These are phyloP conservation scores for Charina bottae DNA, from an alignment of 2,113 vertebrate species.

Conservation along the genomic window DNA sequence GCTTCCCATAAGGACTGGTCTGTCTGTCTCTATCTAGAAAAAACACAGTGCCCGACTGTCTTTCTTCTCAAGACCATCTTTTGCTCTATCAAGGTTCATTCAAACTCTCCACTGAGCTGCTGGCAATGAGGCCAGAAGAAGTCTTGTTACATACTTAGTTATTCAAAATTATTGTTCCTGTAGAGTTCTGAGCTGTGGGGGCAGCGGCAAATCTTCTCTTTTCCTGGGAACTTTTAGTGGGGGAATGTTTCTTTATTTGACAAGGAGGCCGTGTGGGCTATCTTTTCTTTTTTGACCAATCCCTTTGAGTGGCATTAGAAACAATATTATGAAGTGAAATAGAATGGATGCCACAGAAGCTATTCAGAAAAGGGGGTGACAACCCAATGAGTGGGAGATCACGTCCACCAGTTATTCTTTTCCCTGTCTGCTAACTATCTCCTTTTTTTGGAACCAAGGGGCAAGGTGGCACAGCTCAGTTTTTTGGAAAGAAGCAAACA, in stretches of 20 bases:
- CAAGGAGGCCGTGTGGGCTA: neutral
- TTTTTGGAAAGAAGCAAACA: neutral
- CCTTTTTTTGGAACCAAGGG: slow-evolving; percentile 13
- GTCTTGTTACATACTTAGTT: neutral
- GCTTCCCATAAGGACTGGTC: neutral
- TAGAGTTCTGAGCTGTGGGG: neutral
- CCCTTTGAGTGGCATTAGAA: neutral
- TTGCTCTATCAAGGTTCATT: neutral
- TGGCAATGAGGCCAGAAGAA: neutral
- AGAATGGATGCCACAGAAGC: neutral
- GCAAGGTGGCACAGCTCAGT: neutral
- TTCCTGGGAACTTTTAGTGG: neutral
- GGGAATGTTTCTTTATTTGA: neutral
- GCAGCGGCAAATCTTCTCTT: neutral
- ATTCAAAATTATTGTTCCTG: neutral
- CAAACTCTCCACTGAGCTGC: neutral
- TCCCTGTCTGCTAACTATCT: neutral
- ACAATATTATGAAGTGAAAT: neutral
- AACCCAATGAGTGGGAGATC: neutral
- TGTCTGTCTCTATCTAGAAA: neutral
- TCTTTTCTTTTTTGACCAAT: neutral
- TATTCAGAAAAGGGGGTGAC: neutral
- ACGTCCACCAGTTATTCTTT: neutral
- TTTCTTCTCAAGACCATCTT: neutral
- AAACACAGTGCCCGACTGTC: neutral